Evolutionary conservation across 1,140 invertebrate genomes (phyloP).

Genomic region (Diuraphis noxia): DNA sequence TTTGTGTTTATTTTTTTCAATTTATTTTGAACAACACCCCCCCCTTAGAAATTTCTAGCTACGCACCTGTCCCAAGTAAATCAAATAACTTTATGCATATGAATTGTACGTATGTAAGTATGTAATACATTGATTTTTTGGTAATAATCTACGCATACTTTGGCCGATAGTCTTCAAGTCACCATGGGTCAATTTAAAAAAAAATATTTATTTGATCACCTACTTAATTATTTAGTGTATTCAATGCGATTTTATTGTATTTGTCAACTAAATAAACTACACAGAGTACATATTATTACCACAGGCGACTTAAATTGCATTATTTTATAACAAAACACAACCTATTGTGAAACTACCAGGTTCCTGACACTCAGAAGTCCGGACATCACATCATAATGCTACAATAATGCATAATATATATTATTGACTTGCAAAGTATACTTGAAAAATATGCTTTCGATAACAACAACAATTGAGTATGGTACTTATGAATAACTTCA

Average conservation of each 20-base stretch:
- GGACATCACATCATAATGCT: neutral
- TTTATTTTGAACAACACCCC: no score
- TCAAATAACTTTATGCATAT: no score
- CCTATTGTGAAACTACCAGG: neutral
- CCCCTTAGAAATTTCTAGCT: no score
- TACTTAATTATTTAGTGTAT: neutral
- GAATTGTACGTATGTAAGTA: no score
- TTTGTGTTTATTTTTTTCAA: no score
- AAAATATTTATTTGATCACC: neutral
- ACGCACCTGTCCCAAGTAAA: no score
- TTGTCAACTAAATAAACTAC: neutral
- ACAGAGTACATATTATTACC: neutral
- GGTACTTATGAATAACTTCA: neutral
- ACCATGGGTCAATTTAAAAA: neutral
- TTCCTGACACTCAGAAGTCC: neutral
- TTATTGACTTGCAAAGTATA: neutral
- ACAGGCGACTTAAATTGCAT: neutral
- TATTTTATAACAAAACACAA: neutral
- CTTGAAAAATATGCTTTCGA: neutral
- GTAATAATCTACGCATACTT: neutral
- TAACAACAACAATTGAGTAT: neutral
- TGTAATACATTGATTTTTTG: neutral
- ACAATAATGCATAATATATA: neutral
- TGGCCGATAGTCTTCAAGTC: no score
- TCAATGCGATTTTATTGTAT: neutral